A percentile compares a stretch with the other conserved stretches of the same genome.
Evolutionary conservation across 2,888 invertebrate genomes (phyloP).

Genomic region (Nephrotoma flavescens): DNA sequence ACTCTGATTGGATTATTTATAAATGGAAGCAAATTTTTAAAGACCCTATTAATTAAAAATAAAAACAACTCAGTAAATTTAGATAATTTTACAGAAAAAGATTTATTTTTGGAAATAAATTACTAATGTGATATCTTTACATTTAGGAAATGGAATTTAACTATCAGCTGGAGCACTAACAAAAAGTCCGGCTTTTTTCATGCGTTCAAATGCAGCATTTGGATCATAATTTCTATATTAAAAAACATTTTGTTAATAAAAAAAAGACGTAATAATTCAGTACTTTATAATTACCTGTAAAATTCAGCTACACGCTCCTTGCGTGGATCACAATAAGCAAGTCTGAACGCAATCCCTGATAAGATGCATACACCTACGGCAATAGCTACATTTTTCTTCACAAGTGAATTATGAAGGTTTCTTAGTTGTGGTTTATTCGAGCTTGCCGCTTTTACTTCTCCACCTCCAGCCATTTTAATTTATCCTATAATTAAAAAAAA

Average conservation of each 20-base stretch:
- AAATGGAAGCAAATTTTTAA: background rate
- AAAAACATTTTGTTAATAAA: background rate
- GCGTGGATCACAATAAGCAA: constrained; percentile 36
- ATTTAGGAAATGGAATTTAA: background rate
- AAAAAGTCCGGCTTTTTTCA: constrained; percentile 29
- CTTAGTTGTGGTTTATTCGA: constrained; percentile 48
- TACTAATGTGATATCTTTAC: background rate
- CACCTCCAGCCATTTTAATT: constrained; percentile 1
- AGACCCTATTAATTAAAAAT: background rate
- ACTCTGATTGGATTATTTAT: constrained; percentile 4
- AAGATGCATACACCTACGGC: constrained; percentile 30
- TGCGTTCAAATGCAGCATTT: constrained; percentile 29
- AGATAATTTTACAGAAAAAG: background rate
- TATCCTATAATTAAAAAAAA: background rate
- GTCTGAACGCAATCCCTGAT: constrained; percentile 34
- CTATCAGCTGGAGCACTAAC: background rate
- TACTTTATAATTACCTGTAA: constrained; percentile 45
- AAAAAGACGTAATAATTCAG: background rate
- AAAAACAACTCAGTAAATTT: background rate
- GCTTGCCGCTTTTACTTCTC: background rate
- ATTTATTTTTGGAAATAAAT: constrained; percentile 1
- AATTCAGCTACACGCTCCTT: constrained; percentile 52
- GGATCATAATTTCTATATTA: constrained; percentile 27
- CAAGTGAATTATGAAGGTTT: constrained; percentile 46
- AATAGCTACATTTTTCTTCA: constrained; percentile 41